Percentiles rank a stretch among this genome's conserved stretches.
Conservation (phyloP, 2,888 invertebrate species). For the Oligia latruncula region DNA sequence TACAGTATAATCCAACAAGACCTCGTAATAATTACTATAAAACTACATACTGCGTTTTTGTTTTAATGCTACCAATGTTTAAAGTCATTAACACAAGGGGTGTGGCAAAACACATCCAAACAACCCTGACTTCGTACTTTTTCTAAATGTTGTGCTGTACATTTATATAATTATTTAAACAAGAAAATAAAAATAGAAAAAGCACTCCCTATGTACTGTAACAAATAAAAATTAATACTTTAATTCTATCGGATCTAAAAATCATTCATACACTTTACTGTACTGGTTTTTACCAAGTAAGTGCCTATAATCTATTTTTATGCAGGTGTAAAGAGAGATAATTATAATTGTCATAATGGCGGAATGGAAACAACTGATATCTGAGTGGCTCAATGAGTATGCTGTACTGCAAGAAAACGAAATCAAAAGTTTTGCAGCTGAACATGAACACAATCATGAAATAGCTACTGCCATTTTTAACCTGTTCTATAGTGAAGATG, state of each 20-base stretch:
- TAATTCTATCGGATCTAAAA: not conserved
- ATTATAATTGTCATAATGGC: conserved; percentile 73
- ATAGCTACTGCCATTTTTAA: conserved; percentile 95
- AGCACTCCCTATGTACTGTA: not conserved
- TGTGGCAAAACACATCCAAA: conserved; percentile 38
- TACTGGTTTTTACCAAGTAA: not conserved
- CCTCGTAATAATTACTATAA: not conserved
- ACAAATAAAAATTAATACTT: conserved; percentile 3
- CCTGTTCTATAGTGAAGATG: conserved; percentile 93
- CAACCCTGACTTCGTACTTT: not conserved
- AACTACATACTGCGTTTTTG: conserved; percentile 2
- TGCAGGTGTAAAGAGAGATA: conserved; percentile 43
- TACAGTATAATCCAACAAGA: conserved; percentile 31
- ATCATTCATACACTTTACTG: not conserved
- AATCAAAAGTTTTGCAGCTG: conserved; percentile 94
- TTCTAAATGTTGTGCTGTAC: conserved; percentile 5
- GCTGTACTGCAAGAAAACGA: conserved; percentile 93
- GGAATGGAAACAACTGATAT: conserved; percentile 91
- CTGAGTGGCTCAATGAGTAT: conserved; percentile 96
- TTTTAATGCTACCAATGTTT: not conserved
- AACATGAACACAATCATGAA: conserved; percentile 95
- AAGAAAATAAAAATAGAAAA: conserved; percentile 36
- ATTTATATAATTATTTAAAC: not conserved
- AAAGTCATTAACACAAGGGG: conserved; percentile 12
- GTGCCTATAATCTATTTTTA: conserved; percentile 10